These are phyloP conservation scores for Nibea albiflora DNA, from an alignment of 2,113 vertebrate genomes.

Conservation along the genomic window DNA sequence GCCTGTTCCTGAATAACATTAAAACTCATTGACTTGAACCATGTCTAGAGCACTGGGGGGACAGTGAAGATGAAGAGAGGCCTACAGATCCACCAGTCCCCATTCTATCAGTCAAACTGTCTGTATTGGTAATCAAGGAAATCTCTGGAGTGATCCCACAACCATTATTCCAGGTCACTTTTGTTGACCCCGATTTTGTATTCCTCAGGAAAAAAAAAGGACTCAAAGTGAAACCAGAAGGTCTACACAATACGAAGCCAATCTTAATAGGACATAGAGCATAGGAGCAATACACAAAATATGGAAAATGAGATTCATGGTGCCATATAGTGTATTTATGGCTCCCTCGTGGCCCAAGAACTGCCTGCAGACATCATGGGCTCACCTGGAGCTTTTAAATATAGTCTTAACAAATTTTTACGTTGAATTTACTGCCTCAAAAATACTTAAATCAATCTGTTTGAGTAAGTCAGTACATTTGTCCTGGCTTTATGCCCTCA, in stretches of 20 bases:
- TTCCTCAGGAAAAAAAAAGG: constrained; percentile 44
- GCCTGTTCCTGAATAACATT: constrained; percentile 21
- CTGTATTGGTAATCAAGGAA: constrained; percentile 68
- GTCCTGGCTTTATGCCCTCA: constrained; percentile 38
- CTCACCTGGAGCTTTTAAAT: constrained; percentile 63
- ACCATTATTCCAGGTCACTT: constrained; percentile 67
- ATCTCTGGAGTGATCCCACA: constrained; percentile 58
- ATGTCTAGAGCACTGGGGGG: not conserved
- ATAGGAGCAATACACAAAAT: constrained; percentile 49
- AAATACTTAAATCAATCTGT: constrained; percentile 39
- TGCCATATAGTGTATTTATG: constrained; percentile 67
- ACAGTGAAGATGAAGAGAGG: constrained; percentile 33
- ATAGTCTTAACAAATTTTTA: constrained; percentile 38
- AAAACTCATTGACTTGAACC: constrained; percentile 30
- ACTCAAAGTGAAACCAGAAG: constrained; percentile 73
- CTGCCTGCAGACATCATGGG: constrained; percentile 57
- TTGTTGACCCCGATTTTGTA: constrained; percentile 55
- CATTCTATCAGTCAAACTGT: constrained; percentile 62
- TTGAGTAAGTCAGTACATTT: constrained; percentile 35
- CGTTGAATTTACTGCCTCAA: constrained; percentile 27
- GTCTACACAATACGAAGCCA: constrained; percentile 48
- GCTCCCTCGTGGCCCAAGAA: constrained; percentile 40
- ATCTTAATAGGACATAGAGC: constrained; percentile 60
- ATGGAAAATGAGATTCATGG: constrained; percentile 64
- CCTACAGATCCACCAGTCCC: constrained; percentile 30